Percentiles rank a stretch among this genome's conserved stretches.
phyloP scores from a whole-genome alignment of 2,797 vertebrate genomes.

The Luscinia megarhynchos region DNA sequence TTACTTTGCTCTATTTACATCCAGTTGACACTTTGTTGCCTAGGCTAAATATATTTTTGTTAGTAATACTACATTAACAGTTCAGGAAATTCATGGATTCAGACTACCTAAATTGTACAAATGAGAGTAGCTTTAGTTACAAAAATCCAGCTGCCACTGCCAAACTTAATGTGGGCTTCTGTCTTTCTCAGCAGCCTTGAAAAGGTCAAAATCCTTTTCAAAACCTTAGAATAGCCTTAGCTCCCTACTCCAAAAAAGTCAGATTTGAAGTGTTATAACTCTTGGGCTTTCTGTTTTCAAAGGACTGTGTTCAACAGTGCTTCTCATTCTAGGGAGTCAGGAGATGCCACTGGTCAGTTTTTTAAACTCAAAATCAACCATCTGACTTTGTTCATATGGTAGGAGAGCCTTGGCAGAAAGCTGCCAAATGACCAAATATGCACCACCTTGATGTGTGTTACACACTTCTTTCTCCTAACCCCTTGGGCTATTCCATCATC shows the following conservation, averaged over 20 bases:
- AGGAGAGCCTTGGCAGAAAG: background rate
- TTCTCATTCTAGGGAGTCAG: background rate
- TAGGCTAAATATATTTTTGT: background rate
- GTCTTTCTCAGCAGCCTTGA: background rate
- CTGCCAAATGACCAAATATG: background rate
- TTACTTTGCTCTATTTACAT: background rate
- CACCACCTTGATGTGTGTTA: background rate
- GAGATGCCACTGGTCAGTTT: background rate
- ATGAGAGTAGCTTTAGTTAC: background rate
- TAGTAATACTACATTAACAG: background rate
- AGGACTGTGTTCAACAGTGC: background rate
- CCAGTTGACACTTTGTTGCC: background rate
- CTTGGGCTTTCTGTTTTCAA: background rate
- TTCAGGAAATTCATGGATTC: background rate
- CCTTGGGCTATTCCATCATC: background rate
- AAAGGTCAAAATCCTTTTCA: background rate
- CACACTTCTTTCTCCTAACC: background rate
- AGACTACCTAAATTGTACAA: background rate
- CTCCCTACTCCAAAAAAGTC: background rate
- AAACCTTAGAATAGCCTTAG: background rate
- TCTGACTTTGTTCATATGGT: background rate
- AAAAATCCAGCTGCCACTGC: background rate
- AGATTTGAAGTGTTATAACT: background rate
- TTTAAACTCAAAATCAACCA: background rate
- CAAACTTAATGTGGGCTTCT: background rate